Base-by-base conservation (phyloP, 2,888 invertebrate genomes). In the Cheilosia scutellata region DNA sequence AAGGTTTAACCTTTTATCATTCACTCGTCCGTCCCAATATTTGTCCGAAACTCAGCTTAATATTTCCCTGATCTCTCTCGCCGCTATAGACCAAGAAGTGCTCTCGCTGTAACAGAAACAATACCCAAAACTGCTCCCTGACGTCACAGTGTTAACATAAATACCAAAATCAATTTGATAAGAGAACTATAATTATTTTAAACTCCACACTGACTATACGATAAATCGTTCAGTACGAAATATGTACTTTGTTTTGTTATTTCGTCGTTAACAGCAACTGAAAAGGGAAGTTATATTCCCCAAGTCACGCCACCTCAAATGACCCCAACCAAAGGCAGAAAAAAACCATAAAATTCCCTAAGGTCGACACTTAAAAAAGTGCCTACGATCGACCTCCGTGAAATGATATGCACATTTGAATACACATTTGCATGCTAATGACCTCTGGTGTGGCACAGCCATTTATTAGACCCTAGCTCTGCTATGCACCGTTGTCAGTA, bases 351-450 rank as follows among this genome's bases (percentile, higher is more conserved):
- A 5, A 16, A 53, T 29, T 51, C 27, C 27, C 9, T 4, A n/a
- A 55, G 55, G 55, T 55, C 55, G 25, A 55, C 31, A 55, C 31
- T 55, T 55, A 11, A 33, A 27, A 4, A 20, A 5, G 37, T 11
- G 9, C 11, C 13, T 40, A 11, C 4, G 25, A 60, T 42, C 27
- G 42, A 42, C 60, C 40, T 60, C 37, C 40, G 40, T 60, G 33
- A 40, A 58, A 37, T 58, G 6, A 42, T 42, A 37, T 60, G 60
- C 40, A 60, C 42, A 40, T 42, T 42, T 13, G 33, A 60, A 40
- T 58, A 42, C 20, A 42, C 60, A 42, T 60, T 60, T 42, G 42
- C n/a, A 40, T 60, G 60, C 13, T 60, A 60, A 60, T 60, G 27
- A 42, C 60, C 25, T 16, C 33, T 55, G 55, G 55, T 53, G 53